Evolutionary conservation across 2,888 invertebrate species (phyloP), one percentile per base, ranked within the genome.

Genomic region (Protonemura montana): DNA sequence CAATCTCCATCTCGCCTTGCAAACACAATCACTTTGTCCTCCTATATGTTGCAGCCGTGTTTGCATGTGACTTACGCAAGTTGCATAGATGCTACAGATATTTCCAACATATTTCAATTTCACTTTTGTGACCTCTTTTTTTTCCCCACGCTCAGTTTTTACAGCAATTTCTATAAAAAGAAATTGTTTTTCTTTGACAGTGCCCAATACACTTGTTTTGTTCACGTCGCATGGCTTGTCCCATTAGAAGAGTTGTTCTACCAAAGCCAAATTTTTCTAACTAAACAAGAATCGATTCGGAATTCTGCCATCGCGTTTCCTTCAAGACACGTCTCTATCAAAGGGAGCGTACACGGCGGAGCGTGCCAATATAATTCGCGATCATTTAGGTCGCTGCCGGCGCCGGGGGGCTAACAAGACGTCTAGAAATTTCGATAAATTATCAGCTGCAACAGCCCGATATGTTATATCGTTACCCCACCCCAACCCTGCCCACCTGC

Each of bases 361-460:
- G 59, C 59, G 59, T 59, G 59, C 59, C 59, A 59, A 59, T 59
- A 59, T 59, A 59, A 59, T 59, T 59, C 59, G 59, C 59, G 13
- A 13, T 16, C 59, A 59, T 59, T 59, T 59, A 59, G 59, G 59
- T 59, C 59, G 59, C 59, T 10, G 35, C 35, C n/a, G 35, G 5
- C 35, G 35, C 35, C 13, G 59, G 59, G 59, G 59, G 59, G n/a
- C n/a, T 59, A 59, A 59, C 59, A 13, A 59, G 59, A 59, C 21
- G 59, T 59, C 59, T 59, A 59, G 59, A 59, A 59, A 59, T 59
- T 59, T 59, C 59, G 59, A 59, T 59, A 59, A 59, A 59, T 59
- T 59, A 59, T 59, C 59, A 59, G 59, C 59, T 21, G 59, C 59
- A 13, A 59, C 59, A 2, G 59, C 59, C 59, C 59, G 59, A 59